These are phyloP conservation scores for Leiothrix lutea DNA, from an alignment of 2,113 vertebrate genomes.

Conservation along the genomic window DNA sequence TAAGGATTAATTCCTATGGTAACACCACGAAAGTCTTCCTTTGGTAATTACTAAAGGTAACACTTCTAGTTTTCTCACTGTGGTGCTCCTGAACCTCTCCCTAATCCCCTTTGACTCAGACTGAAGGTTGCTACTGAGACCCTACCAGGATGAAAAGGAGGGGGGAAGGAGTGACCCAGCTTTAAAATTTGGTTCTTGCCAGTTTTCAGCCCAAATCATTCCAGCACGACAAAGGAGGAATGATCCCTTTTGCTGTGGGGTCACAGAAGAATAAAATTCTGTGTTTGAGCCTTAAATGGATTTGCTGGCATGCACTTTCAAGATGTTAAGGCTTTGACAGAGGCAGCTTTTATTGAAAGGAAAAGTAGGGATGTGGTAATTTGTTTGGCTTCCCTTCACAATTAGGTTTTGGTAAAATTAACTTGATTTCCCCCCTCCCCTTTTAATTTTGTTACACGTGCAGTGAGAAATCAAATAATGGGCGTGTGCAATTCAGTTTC, in stretches of 20 bases:
- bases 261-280: slow-evolving; percentile 11
- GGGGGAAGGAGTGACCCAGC: neutral
- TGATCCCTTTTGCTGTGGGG: neutral
- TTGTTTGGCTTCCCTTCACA: neutral
- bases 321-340: slow-evolving; percentile 32
- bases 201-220: neutral
- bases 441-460: neutral
- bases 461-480: neutral
- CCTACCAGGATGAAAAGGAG: neutral
- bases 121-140: neutral
- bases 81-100: neutral
- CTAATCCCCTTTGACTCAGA: neutral
- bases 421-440: neutral
- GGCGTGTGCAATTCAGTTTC: neutral
- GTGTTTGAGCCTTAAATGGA: slow-evolving; percentile 6
- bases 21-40: neutral
- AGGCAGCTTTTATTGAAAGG: neutral
- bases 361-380: neutral
- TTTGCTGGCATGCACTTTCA: neutral
- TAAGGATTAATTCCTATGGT: slow-evolving; percentile 50
- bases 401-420: slow-evolving; percentile 1
- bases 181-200: neutral
- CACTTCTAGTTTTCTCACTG: neutral
- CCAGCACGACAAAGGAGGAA: neutral
- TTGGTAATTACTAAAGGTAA: slow-evolving; percentile 20